A percentile compares a stretch with the other conserved stretches of the same genome.
Evolutionary conservation across 1,140 invertebrate species (phyloP).

Genomic region (Drosophila ficusphila): DNA sequence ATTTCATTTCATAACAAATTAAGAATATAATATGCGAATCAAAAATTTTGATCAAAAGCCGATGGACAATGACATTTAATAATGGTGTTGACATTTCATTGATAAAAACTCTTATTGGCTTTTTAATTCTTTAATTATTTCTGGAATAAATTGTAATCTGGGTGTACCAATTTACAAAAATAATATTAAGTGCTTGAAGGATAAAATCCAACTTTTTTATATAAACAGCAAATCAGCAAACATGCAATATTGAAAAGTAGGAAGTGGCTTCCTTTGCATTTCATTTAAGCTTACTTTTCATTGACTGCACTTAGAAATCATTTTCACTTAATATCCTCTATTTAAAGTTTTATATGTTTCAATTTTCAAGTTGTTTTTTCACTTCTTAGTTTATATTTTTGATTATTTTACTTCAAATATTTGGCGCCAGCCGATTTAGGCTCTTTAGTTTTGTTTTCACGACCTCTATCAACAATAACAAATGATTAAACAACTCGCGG

Average conservation of each 20-base stretch:
- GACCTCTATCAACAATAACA: constrained; percentile 51
- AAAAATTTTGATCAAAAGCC: neutral
- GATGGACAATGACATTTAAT: too few species aligned
- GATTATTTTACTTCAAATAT: neutral
- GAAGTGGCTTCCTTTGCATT: constrained; percentile 36
- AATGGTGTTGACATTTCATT: neutral
- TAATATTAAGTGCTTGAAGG: too few species aligned
- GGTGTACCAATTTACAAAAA: too few species aligned
- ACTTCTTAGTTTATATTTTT: neutral
- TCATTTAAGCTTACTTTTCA: constrained; percentile 2
- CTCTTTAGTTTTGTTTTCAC: constrained; percentile 13
- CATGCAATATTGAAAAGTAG: constrained; percentile 56
- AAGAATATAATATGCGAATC: neutral
- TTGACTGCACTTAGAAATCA: neutral
- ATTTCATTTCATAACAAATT: neutral
- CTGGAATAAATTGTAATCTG: too few species aligned
- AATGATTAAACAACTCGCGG: constrained; percentile 24
- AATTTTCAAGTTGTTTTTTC: neutral
- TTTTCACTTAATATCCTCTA: neutral
- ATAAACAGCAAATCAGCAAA: constrained; percentile 3
- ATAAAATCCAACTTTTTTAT: too few species aligned
- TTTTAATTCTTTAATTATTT: neutral
- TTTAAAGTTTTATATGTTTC: neutral
- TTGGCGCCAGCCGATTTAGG: neutral
- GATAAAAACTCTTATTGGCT: neutral